Evolutionary conservation across 2,797 vertebrate genomes (phyloP), one percentile per base, ranked within the genome.

Genomic region (Cyclopterus lumpus): DNA sequence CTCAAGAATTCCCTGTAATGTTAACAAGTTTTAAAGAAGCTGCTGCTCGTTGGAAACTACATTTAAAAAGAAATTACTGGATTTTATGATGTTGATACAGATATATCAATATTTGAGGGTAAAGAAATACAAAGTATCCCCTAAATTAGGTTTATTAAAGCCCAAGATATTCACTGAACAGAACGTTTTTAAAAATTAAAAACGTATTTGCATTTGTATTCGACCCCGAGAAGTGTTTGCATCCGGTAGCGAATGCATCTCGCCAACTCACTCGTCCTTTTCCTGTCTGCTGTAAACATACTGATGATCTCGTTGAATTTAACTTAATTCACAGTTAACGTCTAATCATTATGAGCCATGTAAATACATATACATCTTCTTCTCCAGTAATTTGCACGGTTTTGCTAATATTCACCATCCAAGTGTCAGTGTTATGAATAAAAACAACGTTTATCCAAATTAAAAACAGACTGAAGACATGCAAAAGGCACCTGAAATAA

Each of bases 401-500:
- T 54, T 63, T 68, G 58, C 42, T 44, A 69, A 53, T 62, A 66
- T 40, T 66, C n/a, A 76, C 71, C 63, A 46, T 20, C 16, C 18
- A 16, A 61, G 32, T 42, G 24, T 55, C 32, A 42, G 36, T 66
- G 42, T 62, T 51, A 12, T 10, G 2, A 67, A 55, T 61, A 6
- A 28, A 34, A 51, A 30, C 14, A 22, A 55, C 8, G 0, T 30
- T 9, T 18, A 72, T 32, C 26, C 22, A n/a, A 36, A 40, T n/a
- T 28, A 26, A 42, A 26, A 36, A 36, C 6, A 9, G 18, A 4
- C n/a, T 55, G 36, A 30, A 24, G 30, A 68, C 44, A 46, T 51
- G 16, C 40, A 42, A 68, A 28, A 34, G 48, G 26, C 46, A 22
- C 55, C 32, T 71, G 62, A 74, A 48, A 36, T 53, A 9, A 54